phyloP scores from a whole-genome alignment of 2,888 invertebrate species.

The Anticlea derivata region DNA sequence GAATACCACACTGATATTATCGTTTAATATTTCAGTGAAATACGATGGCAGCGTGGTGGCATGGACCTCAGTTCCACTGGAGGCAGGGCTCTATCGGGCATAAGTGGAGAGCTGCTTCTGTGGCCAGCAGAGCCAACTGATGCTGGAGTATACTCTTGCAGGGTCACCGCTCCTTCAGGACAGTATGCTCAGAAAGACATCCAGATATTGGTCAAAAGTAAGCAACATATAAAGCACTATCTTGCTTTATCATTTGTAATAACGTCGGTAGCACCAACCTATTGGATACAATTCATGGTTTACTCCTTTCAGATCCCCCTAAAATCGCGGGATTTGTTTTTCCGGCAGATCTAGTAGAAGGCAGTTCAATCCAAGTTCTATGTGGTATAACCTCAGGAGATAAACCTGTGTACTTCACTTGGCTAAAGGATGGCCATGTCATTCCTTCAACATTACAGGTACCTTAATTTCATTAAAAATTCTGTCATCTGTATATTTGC shows the following conservation, averaged over 20 bases:
- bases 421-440: constrained; percentile 87
- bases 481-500: too few species aligned
- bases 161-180: constrained; percentile 88
- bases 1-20: background rate
- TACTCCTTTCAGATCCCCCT: constrained; percentile 86
- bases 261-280: too few species aligned
- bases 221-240: constrained; percentile 48
- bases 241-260: background rate
- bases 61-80: constrained; percentile 55
- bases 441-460: constrained; percentile 86
- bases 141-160: constrained; percentile 91
- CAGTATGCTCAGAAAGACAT: constrained; percentile 90
- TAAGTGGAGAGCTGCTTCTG: constrained; percentile 63
- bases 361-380: constrained; percentile 91
- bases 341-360: constrained; percentile 91
- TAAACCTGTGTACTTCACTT: constrained; percentile 88
- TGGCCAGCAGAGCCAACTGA: constrained; percentile 86
- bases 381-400: constrained; percentile 90
- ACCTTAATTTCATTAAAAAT: constrained; percentile 5
- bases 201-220: constrained; percentile 89
- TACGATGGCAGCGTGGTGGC: constrained; percentile 73
- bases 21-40: constrained; percentile 57
- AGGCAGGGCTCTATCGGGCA: constrained; percentile 56
- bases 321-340: constrained; percentile 93
- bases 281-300: background rate